Base-by-base conservation (phyloP, 2,113 vertebrate species). In the Elachura formosa region DNA sequence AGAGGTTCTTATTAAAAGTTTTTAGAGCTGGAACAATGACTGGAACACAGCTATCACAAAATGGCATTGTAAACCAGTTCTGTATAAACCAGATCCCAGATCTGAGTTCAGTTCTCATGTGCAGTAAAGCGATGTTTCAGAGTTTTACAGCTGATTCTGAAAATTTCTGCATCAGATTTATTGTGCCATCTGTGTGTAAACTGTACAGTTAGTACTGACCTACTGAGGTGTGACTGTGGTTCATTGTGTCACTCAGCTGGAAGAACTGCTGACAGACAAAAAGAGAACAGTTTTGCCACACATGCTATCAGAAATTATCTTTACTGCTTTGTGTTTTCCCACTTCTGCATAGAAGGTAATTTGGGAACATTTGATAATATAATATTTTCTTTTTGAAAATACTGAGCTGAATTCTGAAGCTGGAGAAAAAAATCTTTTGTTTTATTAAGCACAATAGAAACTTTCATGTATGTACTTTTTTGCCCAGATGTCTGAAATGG, bases 401-500 rank as follows among this genome's bases (percentile, higher is more conserved):
- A 54, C 24, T 28, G 33, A 69, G 7, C 51, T 69, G 36, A 90
- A n/a, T 79, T 40, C 34, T 29, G 31, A 89, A 77, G 8, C 26
- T 55, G 25, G 25, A 58, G 40, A 3, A 23, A 52, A 84, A 56
- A 69, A 3, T 1, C 9, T 15, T 80, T 33, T 51, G 2, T 15
- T 90, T 3, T 64, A 22, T 58, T 76, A 84, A 75, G 14, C 22
- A 21, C 48, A 63, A 40, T 23, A 62, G 12, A 84, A 75, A 3
- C 5, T 77, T 81, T 68, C 59, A 9, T 72, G 4, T 13, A 45
- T 48, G 31, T 64, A 43, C 48, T 49, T 89, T 88, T 59, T 78
- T 75, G 66, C n/a, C 29, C 92, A 99, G 99, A 99, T 99, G 98
- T 98, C 98, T 11, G 98, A 99, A 90, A 98, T 99, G 24, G 97